Conservation (phyloP, 2,113 vertebrate species). For the Toxostoma redivivum region DNA sequence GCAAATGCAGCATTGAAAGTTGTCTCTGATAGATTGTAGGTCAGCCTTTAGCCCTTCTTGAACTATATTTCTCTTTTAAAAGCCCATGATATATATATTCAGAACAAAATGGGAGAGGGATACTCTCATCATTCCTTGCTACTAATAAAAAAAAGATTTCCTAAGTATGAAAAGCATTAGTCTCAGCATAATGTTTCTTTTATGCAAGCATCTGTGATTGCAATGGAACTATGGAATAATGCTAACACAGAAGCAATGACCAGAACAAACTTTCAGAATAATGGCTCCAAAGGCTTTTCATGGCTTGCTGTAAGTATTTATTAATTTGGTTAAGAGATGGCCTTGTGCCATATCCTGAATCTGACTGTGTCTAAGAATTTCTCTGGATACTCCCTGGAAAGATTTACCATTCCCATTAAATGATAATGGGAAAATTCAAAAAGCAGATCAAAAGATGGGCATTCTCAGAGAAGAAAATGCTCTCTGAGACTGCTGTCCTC, state of each 20-base stretch:
- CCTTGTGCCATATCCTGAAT: constrained; percentile 2
- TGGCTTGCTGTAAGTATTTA: not conserved
- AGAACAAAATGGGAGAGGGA: not conserved
- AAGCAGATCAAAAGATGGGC: not conserved
- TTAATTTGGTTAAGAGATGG: constrained; percentile 36
- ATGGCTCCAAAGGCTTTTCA: not conserved
- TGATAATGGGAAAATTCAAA: not conserved
- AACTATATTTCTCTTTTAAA: not conserved
- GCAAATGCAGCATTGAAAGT: not conserved
- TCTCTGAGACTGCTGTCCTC: not conserved
- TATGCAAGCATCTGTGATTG: not conserved
- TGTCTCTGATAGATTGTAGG: not conserved
- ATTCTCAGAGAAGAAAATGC: not conserved
- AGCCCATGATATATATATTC: not conserved
- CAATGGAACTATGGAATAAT: not conserved
- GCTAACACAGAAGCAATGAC: constrained; percentile 11
- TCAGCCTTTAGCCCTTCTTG: not conserved
- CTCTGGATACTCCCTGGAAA: not conserved
- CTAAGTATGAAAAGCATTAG: not conserved
- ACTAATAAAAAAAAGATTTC: constrained; percentile 20
- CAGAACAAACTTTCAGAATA: constrained; percentile 35
- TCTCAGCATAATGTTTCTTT: constrained; percentile 3
- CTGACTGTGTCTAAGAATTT: not conserved
- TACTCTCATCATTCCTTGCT: not conserved
- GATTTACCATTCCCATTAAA: not conserved